These are phyloP conservation scores for Zosterops lateralis DNA, from an alignment of 2,113 vertebrate genomes.

Conservation along the genomic window DNA sequence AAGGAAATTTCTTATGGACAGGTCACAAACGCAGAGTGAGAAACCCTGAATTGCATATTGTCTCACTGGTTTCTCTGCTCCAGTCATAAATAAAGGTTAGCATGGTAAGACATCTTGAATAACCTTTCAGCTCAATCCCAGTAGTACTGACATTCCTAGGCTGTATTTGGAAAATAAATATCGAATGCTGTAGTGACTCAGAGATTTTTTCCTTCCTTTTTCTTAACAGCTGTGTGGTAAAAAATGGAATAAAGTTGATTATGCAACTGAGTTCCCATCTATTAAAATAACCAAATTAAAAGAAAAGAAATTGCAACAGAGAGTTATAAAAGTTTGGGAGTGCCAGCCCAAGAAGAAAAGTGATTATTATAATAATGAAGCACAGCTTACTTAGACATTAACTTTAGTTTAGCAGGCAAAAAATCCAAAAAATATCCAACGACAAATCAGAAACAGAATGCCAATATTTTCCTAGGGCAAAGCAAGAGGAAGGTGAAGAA, in stretches of 20 bases:
- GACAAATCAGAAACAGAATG: background rate
- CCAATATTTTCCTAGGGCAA: background rate
- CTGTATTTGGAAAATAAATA: slow-evolving; percentile 15
- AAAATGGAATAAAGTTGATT: background rate
- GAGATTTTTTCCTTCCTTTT: background rate
- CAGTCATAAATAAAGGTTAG: slow-evolving; percentile 41
- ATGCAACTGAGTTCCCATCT: background rate
- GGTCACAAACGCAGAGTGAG: background rate
- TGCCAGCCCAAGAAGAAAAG: background rate
- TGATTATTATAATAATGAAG: background rate
- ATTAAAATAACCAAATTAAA: background rate
- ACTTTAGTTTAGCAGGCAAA: background rate
- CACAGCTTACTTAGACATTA: background rate
- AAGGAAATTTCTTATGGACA: slow-evolving; percentile 3
- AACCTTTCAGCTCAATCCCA: slow-evolving; percentile 45
- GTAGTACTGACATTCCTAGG: slow-evolving; percentile 44
- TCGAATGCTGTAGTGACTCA: background rate
- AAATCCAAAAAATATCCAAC: background rate
- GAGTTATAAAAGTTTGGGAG: background rate
- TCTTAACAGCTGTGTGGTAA: background rate
- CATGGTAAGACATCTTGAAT: background rate
- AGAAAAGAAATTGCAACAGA: background rate
- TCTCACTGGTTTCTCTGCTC: background rate
- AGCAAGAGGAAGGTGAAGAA: background rate
- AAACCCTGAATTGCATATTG: background rate